Evolutionary conservation across 2,113 vertebrate genomes (phyloP).

Genomic region (Calidris pygmaea): DNA sequence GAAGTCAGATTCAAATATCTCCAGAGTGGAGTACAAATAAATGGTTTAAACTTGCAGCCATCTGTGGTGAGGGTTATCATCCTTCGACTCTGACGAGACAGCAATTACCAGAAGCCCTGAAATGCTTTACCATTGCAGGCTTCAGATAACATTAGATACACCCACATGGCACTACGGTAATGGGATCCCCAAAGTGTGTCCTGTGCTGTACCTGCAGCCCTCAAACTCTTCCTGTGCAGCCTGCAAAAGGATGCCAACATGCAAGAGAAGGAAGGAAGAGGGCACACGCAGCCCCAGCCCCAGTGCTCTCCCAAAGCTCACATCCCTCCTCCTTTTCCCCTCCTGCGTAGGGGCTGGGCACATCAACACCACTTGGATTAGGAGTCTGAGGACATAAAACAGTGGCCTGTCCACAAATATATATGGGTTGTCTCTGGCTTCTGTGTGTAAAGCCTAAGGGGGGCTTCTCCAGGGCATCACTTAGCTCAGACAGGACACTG

Average conservation of each 20-base stretch:
- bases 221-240: neutral
- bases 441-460: neutral
- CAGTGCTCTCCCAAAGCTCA: neutral
- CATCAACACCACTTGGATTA: accelerated
- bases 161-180: neutral
- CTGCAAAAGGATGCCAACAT: neutral
- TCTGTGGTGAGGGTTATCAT: neutral
- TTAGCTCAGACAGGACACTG: neutral
- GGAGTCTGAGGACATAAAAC: neutral
- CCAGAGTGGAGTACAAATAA: neutral
- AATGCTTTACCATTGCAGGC: neutral
- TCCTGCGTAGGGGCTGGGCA: accelerated
- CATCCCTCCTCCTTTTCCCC: accelerated
- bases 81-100: neutral
- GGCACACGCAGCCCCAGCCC: neutral
- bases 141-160: neutral
- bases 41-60: neutral
- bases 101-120: neutral
- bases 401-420: neutral
- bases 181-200: neutral
- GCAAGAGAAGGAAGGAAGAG: neutral
- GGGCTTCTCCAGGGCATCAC: neutral
- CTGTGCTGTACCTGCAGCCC: neutral
- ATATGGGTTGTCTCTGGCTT: neutral
- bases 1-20: neutral